Base-by-base conservation (phyloP, 2,797 vertebrate species). In the Gymnothorax javanicus region DNA sequence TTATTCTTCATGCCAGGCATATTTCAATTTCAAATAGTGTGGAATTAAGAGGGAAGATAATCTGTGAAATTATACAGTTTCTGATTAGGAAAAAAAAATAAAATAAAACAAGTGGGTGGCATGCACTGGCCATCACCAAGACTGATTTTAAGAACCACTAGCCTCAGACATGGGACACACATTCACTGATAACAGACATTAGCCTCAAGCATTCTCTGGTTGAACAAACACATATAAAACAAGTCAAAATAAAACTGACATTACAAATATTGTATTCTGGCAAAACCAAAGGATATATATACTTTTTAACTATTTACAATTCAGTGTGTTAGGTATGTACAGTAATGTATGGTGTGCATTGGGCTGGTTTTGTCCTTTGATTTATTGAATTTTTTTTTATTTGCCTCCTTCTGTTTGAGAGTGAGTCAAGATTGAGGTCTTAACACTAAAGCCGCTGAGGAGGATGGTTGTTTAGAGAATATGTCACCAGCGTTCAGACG, bases 161-260 rank as follows among this genome's bases (percentile, higher is more conserved):
- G 23, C 62, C 62, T n/a, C 7, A n/a, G 62, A n/a, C 23, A 88
- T 23, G 59, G 86, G 57, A 73, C 89, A 88, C 86, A 88, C 84
- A 86, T 88, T 91, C 90, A 69, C 91, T 64, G 88, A 79, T 33
- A 83, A 7, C 58, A 62, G 60, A 84, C 83, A 25, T 64, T 43
- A 64, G n/a, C 58, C 60, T 64, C 33, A 60, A 50, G 75, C 75
- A 79, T 84, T 84, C 33, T 84, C 83, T 50, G 60, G 59, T 50
- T 84, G 50, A 84, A 84, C 33, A 84, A 64, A 83, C 15, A 43
- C 58, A 60, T 59, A 84, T 17, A 84, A 84, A 83, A 83, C 60
- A 64, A 27, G 52, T 83, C 56, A 59, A 60, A 83, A 33, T 59
- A 60, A 83, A 59, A 62, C 33, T 67, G 27, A 84, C 60, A 43